Evolutionary conservation across 2,113 vertebrate genomes (phyloP).

Genomic region (Perca flavescens): DNA sequence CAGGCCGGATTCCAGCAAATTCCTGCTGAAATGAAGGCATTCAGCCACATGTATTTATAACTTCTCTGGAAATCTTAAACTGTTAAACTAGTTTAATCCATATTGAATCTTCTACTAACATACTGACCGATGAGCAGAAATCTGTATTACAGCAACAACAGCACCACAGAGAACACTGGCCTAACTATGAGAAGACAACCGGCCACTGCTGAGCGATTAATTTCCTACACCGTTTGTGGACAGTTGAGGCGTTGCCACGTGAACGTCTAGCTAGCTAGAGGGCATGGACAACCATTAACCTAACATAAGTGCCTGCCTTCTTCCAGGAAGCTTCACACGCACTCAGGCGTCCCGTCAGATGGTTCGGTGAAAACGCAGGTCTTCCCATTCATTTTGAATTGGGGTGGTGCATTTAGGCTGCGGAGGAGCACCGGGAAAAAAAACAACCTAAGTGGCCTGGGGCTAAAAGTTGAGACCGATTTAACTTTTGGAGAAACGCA

Average conservation of each 20-base stretch:
- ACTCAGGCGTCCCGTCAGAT: no score
- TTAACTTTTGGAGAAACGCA: no score
- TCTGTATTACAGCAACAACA: constrained; percentile 7
- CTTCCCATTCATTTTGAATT: no score
- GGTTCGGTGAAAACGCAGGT: no score
- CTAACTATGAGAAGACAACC: constrained; percentile 28
- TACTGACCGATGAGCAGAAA: neutral
- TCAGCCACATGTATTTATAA: neutral
- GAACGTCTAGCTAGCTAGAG: constrained; percentile 72
- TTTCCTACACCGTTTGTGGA: constrained; percentile 59
- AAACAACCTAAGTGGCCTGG: no score
- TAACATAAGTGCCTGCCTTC: constrained; percentile 65
- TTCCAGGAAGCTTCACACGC: constrained; percentile 53
- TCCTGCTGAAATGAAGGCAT: constrained; percentile 30
- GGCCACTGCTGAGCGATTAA: constrained; percentile 51
- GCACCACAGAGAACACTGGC: neutral
- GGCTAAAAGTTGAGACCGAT: no score
- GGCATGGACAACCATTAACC: constrained; percentile 75
- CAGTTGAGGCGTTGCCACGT: constrained; percentile 69
- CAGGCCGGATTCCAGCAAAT: constrained; percentile 47
- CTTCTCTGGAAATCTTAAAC: constrained; percentile 11
- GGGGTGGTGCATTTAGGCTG: no score
- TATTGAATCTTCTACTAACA: constrained; percentile 6
- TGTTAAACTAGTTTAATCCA: constrained; percentile 11
- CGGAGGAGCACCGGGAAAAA: no score